Evolutionary conservation across 2,797 vertebrate species (phyloP), one percentile per base, ranked within the genome.

Genomic region (Streptopelia turtur): DNA sequence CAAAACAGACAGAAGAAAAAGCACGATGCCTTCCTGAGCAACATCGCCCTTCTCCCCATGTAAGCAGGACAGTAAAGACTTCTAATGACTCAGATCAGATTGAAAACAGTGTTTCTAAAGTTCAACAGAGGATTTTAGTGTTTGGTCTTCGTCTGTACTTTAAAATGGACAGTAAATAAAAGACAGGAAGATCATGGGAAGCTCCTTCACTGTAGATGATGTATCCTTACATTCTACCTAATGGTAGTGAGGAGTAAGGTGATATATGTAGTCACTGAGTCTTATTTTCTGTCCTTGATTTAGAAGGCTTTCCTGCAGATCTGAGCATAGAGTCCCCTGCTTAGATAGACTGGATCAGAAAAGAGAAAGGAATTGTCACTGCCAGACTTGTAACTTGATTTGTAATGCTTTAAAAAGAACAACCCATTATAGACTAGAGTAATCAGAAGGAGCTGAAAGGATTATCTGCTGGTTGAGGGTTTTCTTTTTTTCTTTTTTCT

Each of bases 391-490:
- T 91, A 80, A 74, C 33, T 84, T 74, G 49, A 93, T 89, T 64
- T 91, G 45, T 35, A 90, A 35, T 53, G 65, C 31, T 87, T 91
- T 64, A 57, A 64, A 88, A 88, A 82, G 35, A 82, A 30, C 25
- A 74, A 90, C 82, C 28, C 20, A 9, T 86, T 86, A 47, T 28
- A 91, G 30, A 57, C 49, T 14, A 22, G 35, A 89, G 56, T 76
- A 56, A 78, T 75, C 52, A 85, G 79, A 87, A 95, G 82, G 57
- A 91, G 89, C 39, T 93, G 92, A 93, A 95, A 94, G 85, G 88
- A 91, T 95, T 94, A 96, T 91, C 95, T 82, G 41, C 56, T 70
- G 49, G 35, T 64, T 70, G 65, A 90, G 55, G 3, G 20, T 18
- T 93, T 49, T 22, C 3, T 0, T 2, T 43, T 61, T 41, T 72